phyloP scores from a whole-genome alignment of 2,797 vertebrate genomes.

The Oreochromis mossambicus region DNA sequence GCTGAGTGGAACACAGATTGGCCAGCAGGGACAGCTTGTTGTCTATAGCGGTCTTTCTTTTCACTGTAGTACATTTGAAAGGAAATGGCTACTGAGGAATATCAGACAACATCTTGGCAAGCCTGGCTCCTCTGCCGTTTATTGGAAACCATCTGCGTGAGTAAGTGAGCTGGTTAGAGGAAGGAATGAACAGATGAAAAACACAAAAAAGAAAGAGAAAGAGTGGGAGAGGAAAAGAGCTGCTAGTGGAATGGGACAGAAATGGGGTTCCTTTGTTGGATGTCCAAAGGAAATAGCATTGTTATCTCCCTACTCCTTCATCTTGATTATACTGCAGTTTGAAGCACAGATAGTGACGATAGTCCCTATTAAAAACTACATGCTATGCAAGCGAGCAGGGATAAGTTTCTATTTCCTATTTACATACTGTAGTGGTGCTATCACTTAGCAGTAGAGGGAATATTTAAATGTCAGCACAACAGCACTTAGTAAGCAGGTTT shows the following conservation, averaged over 20 bases:
- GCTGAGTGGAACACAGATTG: conserved; percentile 27
- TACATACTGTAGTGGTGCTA: neutral
- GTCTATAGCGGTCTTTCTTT: conserved; percentile 22
- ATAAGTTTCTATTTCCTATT: conserved; percentile 23
- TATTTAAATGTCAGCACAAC: conserved; percentile 4
- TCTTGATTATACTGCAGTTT: conserved; percentile 32
- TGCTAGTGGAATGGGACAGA: conserved; percentile 27
- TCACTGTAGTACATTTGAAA: conserved; percentile 26
- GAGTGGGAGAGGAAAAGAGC: neutral
- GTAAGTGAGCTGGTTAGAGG: conserved; percentile 25
- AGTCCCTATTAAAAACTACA: conserved; percentile 21
- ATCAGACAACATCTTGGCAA: conserved; percentile 50
- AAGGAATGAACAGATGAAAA: conserved; percentile 8
- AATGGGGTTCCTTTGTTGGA: conserved; percentile 44
- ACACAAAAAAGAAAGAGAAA: neutral
- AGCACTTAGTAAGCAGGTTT: neutral
- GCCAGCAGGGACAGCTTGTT: conserved; percentile 24
- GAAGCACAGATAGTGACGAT: conserved; percentile 33
- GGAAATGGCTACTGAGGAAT: conserved; percentile 30
- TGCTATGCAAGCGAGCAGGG: conserved; percentile 1
- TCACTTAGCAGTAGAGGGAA: neutral
- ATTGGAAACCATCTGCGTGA: conserved; percentile 53
- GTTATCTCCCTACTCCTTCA: conserved; percentile 57
- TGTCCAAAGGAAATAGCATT: conserved; percentile 41
- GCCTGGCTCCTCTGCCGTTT: conserved; percentile 8